phyloP scores from a whole-genome alignment of 2,888 invertebrate species.

The Zaprionus obscuricornis region DNA sequence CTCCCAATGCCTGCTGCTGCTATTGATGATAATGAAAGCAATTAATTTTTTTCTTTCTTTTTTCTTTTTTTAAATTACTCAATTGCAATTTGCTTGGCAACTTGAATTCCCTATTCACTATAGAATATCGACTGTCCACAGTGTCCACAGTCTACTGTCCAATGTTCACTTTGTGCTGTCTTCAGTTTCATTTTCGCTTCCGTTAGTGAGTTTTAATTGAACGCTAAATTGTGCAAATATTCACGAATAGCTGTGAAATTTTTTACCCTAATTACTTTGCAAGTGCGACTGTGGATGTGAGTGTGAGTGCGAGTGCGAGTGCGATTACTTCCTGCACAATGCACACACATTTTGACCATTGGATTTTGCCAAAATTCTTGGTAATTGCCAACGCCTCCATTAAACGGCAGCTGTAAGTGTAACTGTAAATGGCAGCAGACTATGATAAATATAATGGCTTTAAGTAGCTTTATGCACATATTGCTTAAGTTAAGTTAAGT shows the following conservation, averaged over 20 bases:
- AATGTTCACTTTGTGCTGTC: conserved; percentile 18
- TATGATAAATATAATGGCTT: not conserved
- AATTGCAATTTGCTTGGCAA: conserved; percentile 59
- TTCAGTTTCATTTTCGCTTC: not conserved
- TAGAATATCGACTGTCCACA: too few relatives aligned
- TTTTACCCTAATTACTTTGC: conserved; percentile 53
- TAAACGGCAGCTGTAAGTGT: not conserved
- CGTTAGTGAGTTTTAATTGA: conserved; percentile 61
- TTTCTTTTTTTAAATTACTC: conserved; percentile 48
- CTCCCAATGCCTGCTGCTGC: conserved; percentile 24
- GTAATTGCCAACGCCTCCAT: conserved; percentile 22
- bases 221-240: conserved; percentile 65
- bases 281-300: not conserved
- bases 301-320: too few relatives aligned
- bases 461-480: not conserved
- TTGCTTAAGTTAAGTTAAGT: not conserved
- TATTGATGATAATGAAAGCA: conserved; percentile 65
- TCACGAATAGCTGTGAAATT: conserved; percentile 32
- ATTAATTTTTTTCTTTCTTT: too few relatives aligned
- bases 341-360: not conserved
- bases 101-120: too few relatives aligned
- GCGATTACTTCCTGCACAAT: too few relatives aligned
- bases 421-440: not conserved
- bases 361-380: conserved; percentile 2
- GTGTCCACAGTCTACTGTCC: too few relatives aligned